A percentile compares a stretch with the other conserved stretches of the same genome.
phyloP scores from a whole-genome alignment of 2,113 vertebrate genomes.

The Aptenodytes patagonicus region DNA sequence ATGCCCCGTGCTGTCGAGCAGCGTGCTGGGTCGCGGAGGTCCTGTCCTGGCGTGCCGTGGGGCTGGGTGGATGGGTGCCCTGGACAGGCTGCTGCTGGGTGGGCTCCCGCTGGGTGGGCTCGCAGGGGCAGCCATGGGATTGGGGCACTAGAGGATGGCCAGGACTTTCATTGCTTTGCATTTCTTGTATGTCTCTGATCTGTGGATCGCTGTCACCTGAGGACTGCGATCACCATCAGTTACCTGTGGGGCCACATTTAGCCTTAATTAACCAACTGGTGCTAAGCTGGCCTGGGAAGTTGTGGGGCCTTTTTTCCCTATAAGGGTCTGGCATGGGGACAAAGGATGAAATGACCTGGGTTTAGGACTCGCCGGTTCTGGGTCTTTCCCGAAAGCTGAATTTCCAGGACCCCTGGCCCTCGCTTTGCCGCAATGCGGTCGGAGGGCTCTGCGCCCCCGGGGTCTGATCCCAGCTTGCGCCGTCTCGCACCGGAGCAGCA shows the following conservation, averaged over 20 bases:
- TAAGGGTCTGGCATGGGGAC: accelerated
- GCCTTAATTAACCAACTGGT: background rate
- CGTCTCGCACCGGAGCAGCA: accelerated
- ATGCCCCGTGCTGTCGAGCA: background rate
- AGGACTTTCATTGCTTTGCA: background rate
- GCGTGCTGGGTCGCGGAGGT: accelerated
- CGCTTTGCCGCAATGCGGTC: accelerated
- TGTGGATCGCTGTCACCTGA: background rate
- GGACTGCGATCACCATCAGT: accelerated
- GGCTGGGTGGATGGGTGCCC: background rate
- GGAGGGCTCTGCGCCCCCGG: accelerated
- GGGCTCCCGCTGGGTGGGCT: background rate
- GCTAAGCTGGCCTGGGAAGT: accelerated
- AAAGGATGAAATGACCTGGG: background rate
- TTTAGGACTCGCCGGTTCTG: background rate
- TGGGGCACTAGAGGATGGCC: background rate
- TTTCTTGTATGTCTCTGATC: background rate
- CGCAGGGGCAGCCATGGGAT: accelerated
- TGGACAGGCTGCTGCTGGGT: background rate
- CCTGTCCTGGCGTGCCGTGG: accelerated
- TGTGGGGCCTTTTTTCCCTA: background rate
- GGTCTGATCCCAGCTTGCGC: accelerated
- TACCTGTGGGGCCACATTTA: background rate
- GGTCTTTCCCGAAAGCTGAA: background rate
- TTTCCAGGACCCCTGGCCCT: background rate